Base-by-base conservation (phyloP, 2,113 vertebrate genomes). In the Ascaphus truei region DNA sequence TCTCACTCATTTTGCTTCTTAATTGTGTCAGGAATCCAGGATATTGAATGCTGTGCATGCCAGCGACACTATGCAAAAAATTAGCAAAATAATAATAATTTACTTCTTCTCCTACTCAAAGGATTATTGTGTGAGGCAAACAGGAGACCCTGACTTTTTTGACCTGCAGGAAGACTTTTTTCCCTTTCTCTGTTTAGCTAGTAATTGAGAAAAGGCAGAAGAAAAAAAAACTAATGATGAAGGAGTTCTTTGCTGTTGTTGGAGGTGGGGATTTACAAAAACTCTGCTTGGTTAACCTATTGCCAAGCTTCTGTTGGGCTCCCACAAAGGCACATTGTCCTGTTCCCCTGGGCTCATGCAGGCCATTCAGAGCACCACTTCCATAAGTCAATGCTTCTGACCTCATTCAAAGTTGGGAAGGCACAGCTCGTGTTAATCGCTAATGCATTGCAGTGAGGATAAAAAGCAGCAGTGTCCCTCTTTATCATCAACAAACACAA, bases 311-410 rank as follows among this genome's bases (percentile, higher is more conserved):
- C 56, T 71, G 67, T 61, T 50, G 57, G 45, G 34, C 56, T 71
- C 18, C 22, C 57, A 71, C 67, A 71, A 71, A 71, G 67, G 34
- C 25, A 22, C 67, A 71, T 71, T 71, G 67, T 71, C 57, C 52
- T 30, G 7, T 20, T 41, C 16, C 15, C 5, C 26, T 27, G 67
- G 5, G 31, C 57, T 41, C 22, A 9, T 30, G 34, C 25, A 18
- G 56, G 45, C 31, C 39, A 67, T 29, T 58, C 23, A 23, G 11
- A 64, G 29, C 31, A 33, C 20, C 18, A 36, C 8, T 20, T 27
- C 33, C 62, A 56, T 34, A 51, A 45, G 61, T 22, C 31, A 50
- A 16, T n/a, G 36, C 13, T 15, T 37, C 22, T 20, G 48, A 51
- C 18, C n/a, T 39, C 16, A 53, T 53, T 53, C 10, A 18, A 23